These are phyloP conservation scores for Harpagoxenus sublaevis DNA, from an alignment of 2,888 invertebrate species.

Conservation along the genomic window DNA sequence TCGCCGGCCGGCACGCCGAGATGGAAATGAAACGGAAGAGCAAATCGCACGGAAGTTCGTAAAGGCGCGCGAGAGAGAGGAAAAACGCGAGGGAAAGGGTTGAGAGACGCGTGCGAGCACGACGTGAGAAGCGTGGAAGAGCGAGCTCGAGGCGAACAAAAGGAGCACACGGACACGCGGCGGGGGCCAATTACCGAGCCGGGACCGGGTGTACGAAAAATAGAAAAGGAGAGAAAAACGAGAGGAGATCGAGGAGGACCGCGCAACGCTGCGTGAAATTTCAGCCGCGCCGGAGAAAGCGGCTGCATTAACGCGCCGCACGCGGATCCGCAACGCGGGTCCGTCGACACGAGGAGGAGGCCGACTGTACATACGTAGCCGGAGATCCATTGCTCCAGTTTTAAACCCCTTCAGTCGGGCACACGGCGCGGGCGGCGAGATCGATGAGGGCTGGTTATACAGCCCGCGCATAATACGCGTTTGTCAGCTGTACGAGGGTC, in stretches of 20 bases:
- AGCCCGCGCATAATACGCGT: constrained; percentile 19
- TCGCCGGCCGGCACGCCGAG: not conserved
- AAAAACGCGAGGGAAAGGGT: constrained; percentile 1
- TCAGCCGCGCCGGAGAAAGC: constrained; percentile 8
- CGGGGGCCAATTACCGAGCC: constrained; percentile 22
- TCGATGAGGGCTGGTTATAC: constrained; percentile 43
- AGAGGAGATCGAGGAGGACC: not conserved
- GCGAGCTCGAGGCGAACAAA: constrained; percentile 50
- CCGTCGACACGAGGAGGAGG: constrained; percentile 21
- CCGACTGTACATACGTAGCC: not conserved
- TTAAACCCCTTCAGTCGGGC: constrained; percentile 49
- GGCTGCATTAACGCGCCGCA: not conserved
- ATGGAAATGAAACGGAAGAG: constrained; percentile 25
- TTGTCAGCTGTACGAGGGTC: constrained; percentile 12
- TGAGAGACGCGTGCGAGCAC: constrained; percentile 17
- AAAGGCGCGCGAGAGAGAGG: not conserved
- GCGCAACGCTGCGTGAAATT: constrained; percentile 26
- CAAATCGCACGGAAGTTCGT: constrained; percentile 9
- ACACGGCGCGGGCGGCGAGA: constrained; percentile 21
- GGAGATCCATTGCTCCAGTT: constrained; percentile 52
- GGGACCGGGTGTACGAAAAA: constrained; percentile 7
- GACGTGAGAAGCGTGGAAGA: constrained; percentile 28
- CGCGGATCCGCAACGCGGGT: not conserved
- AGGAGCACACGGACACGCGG: constrained; percentile 10
- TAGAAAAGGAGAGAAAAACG: not conserved